Evolutionary conservation across 1,140 invertebrate species (phyloP), one percentile per base, ranked within the genome.

Genomic region (Reticulitermes speratus): DNA sequence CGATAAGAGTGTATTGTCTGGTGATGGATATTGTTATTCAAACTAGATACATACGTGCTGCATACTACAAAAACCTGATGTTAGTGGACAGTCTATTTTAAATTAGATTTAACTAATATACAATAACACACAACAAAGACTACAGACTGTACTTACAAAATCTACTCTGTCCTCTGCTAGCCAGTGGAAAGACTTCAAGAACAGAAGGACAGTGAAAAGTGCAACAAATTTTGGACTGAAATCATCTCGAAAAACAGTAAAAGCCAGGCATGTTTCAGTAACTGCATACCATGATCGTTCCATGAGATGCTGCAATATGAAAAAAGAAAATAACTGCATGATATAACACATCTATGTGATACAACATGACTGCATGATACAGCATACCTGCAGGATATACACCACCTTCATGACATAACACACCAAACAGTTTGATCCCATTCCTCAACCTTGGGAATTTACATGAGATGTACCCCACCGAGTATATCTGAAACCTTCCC

Each of bases 131-230:
- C 55, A 59, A 23, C n/a, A 75, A 75, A 30, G 5, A 75, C 25
- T 30, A 75, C 2, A 16, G 2, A 75, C 9, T 75, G 25, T 92
- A 95, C 96, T 97, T 94, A 99, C 98, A 95, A 97, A 99, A 92
- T 99, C 99, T 48, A 99, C 98, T 90, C 99, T 94, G 90, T 99
- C 99, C 92, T 99, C 99, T 55, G 97, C 97, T 30, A 99, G 92
- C 99, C 99, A 99, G 93, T 99, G 99, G 93, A 99, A 99, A 91
- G 98, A 98, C 93, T 99, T 99, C 25, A 99, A 91, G 91, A 99
- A 99, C 69, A 99, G 93, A 52, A 99, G 93, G 32, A 99, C 93
- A 21, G 98, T 99, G 91, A 99, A 99, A 69, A 99, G 92, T 23
- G 98, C 98, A 89, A 99, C 97, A 93, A 99, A 99, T 90, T 98